Percentiles rank a stretch among this genome's conserved stretches.
Conservation (phyloP, 2,888 invertebrate genomes). For the Drosophila prostipennis region DNA sequence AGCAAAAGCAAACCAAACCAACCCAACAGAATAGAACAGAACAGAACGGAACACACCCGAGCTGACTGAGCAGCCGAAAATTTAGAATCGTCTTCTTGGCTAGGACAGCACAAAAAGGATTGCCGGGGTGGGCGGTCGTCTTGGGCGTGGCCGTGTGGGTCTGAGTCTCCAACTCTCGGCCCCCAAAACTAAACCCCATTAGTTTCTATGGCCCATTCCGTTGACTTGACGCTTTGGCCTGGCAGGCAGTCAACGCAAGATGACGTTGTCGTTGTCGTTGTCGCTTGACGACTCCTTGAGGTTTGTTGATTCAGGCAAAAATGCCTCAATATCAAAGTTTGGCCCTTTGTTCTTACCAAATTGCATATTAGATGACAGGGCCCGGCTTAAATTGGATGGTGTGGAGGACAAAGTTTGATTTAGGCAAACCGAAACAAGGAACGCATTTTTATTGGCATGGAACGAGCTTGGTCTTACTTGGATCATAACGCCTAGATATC, state of each 20-base stretch:
- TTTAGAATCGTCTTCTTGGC: constrained; percentile 79
- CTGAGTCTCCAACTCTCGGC: constrained; percentile 19
- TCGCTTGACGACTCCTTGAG: constrained; percentile 46
- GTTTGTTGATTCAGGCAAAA: constrained; percentile 41
- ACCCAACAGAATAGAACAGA: constrained; percentile 15
- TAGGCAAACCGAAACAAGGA: constrained; percentile 1
- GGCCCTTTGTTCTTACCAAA: constrained; percentile 29
- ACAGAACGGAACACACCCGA: constrained; percentile 10
- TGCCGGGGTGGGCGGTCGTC: constrained; percentile 37
- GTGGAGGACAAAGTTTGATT: constrained; percentile 16
- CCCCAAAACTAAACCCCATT: constrained; percentile 60
- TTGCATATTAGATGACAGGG: constrained; percentile 38
- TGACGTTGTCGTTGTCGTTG: constrained; percentile 50
- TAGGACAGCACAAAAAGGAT: constrained; percentile 66
- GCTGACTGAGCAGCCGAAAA: constrained; percentile 63
- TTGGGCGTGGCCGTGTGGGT: constrained; percentile 59
- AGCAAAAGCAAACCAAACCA: constrained; percentile 23
- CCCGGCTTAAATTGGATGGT: constrained; percentile 36
- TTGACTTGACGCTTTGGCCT: constrained; percentile 59
- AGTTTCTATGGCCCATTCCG: constrained; percentile 72
- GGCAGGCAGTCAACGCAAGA: constrained; percentile 52
- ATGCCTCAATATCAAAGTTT: constrained; percentile 48
- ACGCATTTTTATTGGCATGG: neutral
- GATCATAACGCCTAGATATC: constrained; percentile 1
- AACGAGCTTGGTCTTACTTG: constrained; percentile 13